Percentiles rank a stretch among this genome's conserved stretches.
These are phyloP conservation scores for Artibeus lituratus DNA, from an alignment of 2,797 vertebrate species.

Conservation along the genomic window DNA sequence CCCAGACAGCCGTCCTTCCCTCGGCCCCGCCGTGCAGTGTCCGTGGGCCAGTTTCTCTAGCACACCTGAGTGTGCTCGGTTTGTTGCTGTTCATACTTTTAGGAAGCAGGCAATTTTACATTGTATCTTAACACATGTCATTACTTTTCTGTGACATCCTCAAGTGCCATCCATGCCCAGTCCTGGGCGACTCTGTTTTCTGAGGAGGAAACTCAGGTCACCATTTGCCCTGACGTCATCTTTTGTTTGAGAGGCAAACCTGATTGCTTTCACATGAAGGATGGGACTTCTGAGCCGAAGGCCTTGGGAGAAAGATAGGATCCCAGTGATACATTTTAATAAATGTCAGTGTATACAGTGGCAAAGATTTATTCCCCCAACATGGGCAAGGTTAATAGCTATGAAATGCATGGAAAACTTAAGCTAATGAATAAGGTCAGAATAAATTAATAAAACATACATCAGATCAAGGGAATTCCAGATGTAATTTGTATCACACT, in stretches of 20 bases:
- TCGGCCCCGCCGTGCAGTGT: too few relatives aligned
- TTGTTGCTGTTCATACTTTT: not conserved
- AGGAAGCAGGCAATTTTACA: not conserved
- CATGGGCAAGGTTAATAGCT: constrained; percentile 10
- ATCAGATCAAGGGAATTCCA: not conserved
- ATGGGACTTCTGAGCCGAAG: not conserved
- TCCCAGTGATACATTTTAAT: not conserved
- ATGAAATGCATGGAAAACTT: constrained; percentile 22
- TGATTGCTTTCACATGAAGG: not conserved
- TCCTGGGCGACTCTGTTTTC: not conserved
- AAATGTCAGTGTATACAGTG: not conserved
- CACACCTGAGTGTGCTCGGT: not conserved
- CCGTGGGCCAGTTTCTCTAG: not conserved
- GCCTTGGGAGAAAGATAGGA: not conserved
- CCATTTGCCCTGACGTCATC: not conserved
- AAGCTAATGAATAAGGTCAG: constrained; percentile 43
- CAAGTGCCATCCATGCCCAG: not conserved
- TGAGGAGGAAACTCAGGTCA: not conserved
- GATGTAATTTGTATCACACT: not conserved
- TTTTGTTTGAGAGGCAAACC: not conserved
- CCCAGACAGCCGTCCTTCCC: not conserved
- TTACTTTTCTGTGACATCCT: not conserved
- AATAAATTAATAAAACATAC: constrained; percentile 54
- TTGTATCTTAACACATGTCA: not conserved
- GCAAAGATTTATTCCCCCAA: constrained; percentile 27